phyloP scores from a whole-genome alignment of 2,888 invertebrate genomes.

The Timema cristinae region DNA sequence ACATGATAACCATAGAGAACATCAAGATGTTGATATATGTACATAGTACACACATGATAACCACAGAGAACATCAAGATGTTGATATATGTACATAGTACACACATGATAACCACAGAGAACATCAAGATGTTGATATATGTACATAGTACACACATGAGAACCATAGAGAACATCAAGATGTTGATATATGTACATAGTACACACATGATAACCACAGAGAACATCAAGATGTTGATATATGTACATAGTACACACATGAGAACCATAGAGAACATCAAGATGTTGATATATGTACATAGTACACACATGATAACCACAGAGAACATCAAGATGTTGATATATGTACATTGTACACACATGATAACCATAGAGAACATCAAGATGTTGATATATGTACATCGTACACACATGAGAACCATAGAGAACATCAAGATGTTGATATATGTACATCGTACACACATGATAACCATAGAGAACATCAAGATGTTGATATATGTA shows the following conservation, averaged over 20 bases:
- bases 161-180: no score
- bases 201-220: conserved; percentile 75
- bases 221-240: conserved; percentile 81
- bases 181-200: conserved; percentile 59
- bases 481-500: conserved; percentile 45
- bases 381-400: conserved; percentile 49
- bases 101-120: conserved; percentile 74
- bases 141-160: no score
- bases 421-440: conserved; percentile 78
- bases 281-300: conserved; percentile 57
- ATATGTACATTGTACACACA: no score
- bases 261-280: no score
- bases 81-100: conserved; percentile 64
- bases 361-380: no score
- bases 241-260: no score
- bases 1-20: conserved; percentile 71
- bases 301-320: conserved; percentile 72
- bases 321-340: conserved; percentile 76
- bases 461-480: no score
- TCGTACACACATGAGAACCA: conserved; percentile 78
- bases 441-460: conserved; percentile 45
- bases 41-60: no score
- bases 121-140: conserved; percentile 67
- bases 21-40: conserved; percentile 86
- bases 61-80: no score